Evolutionary conservation across 30 jellyfish, hydroid and myxozoan genomes (phyloP).

Genomic region (Phacellophora camtschatica): DNA sequence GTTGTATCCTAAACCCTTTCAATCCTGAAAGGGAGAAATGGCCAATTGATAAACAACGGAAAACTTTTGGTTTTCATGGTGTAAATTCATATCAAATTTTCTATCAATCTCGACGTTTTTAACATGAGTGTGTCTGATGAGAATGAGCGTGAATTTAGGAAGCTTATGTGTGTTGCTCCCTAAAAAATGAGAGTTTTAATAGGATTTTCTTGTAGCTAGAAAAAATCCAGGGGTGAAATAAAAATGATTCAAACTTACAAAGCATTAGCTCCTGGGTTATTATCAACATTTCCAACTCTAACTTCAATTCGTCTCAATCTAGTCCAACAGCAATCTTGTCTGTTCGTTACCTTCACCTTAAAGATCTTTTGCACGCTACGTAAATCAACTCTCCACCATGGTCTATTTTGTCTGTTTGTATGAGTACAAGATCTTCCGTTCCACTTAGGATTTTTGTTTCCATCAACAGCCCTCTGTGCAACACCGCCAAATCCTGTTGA

Average conservation of each 20-base stretch:
- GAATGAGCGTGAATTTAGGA: too few species aligned
- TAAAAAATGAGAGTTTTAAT: too few species aligned
- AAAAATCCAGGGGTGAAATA: too few species aligned
- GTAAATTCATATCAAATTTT: too few species aligned
- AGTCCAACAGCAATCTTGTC: conserved; percentile 52
- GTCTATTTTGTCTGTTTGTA: conserved; percentile 36
- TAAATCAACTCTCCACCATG: conserved; percentile 79
- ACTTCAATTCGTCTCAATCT: conserved; percentile 50
- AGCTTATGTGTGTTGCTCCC: too few species aligned
- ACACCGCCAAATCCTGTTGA: conserved; percentile 60
- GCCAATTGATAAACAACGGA: too few species aligned
- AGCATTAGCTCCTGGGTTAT: conserved; percentile 36
- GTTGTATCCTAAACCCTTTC: too few species aligned
- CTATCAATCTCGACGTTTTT: too few species aligned
- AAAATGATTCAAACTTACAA: conserved; percentile 9
- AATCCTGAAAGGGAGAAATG: too few species aligned
- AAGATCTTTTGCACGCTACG: neutral
- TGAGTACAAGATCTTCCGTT: conserved; percentile 59
- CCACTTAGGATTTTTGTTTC: conserved; percentile 64
- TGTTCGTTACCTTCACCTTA: conserved; percentile 28
- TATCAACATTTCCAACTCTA: conserved; percentile 47
- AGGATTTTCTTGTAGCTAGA: too few species aligned
- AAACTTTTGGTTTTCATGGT: too few species aligned
- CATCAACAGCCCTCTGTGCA: conserved; percentile 64
- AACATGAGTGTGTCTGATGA: too few species aligned